These are phyloP conservation scores for Lytechinus pictus DNA, from an alignment of 35 echinoderm and acorn worm genomes.

Conservation along the genomic window DNA sequence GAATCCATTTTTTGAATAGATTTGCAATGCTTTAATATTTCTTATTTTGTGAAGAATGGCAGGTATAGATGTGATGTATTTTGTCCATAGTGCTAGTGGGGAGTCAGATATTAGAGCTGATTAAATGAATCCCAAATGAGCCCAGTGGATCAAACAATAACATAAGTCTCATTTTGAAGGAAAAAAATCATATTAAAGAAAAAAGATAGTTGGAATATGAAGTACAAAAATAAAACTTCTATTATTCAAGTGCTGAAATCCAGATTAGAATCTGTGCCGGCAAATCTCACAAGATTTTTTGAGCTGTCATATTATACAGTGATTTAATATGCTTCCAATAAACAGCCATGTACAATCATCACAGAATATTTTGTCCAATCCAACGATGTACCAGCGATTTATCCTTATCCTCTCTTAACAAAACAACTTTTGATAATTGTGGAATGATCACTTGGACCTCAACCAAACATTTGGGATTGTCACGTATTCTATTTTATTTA, in stretches of 20 bases:
- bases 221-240: too few relatives aligned
- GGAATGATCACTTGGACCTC: background rate
- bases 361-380: background rate
- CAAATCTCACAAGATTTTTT: too few relatives aligned
- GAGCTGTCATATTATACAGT: background rate
- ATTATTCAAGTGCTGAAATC: too few relatives aligned
- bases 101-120: background rate
- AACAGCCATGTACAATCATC: background rate
- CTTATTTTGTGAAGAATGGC: background rate
- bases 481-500: too few relatives aligned
- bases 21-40: background rate
- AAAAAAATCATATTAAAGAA: background rate
- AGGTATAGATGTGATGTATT: background rate
- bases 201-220: background rate
- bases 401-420: background rate
- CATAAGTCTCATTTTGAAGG: too few relatives aligned
- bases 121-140: background rate
- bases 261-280: too few relatives aligned
- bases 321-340: background rate
- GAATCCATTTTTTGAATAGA: constrained; percentile 13
- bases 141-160: background rate
- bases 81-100: background rate
- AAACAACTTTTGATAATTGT: background rate
- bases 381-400: background rate
- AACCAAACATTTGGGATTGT: background rate